These are phyloP conservation scores for Thereva nobilitata DNA, from an alignment of 2,888 invertebrate species.

Conservation along the genomic window DNA sequence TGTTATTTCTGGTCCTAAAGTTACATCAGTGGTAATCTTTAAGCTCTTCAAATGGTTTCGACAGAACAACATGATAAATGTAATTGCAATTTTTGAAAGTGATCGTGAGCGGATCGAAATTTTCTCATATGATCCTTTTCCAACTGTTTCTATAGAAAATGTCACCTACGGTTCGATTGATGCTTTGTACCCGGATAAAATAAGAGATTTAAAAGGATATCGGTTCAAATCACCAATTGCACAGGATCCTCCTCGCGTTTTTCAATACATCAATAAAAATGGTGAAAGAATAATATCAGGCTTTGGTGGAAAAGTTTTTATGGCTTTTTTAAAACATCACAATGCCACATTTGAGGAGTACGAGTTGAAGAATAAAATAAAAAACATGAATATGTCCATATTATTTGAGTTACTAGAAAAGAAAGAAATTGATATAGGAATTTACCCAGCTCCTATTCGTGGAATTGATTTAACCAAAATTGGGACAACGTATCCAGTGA, in stretches of 20 bases:
- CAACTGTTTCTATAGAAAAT: slow-evolving; percentile 1
- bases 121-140: slow-evolving; percentile 16
- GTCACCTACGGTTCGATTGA: background rate
- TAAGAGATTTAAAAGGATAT: slow-evolving; percentile 27
- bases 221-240: slow-evolving; percentile 6
- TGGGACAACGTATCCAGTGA: slow-evolving; percentile 12
- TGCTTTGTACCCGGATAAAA: slow-evolving; percentile 3
- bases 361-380: background rate
- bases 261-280: background rate
- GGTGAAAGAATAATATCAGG: slow-evolving; percentile 8
- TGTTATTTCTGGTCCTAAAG: background rate
- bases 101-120: background rate
- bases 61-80: slow-evolving; percentile 15
- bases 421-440: slow-evolving; percentile 14
- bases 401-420: slow-evolving; percentile 1
- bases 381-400: background rate
- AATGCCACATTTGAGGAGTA: slow-evolving; percentile 24
- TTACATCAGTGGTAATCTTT: background rate
- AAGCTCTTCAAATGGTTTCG: slow-evolving; percentile 5
- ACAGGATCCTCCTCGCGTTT: slow-evolving; percentile 24
- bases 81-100: slow-evolving; percentile 3
- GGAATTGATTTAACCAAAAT: background rate
- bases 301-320: background rate
- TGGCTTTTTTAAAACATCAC: background rate
- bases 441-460: slow-evolving; percentile 7